These are phyloP conservation scores for Dolichomitus sp. DNA, from an alignment of 2,888 invertebrate genomes.

Conservation along the genomic window DNA sequence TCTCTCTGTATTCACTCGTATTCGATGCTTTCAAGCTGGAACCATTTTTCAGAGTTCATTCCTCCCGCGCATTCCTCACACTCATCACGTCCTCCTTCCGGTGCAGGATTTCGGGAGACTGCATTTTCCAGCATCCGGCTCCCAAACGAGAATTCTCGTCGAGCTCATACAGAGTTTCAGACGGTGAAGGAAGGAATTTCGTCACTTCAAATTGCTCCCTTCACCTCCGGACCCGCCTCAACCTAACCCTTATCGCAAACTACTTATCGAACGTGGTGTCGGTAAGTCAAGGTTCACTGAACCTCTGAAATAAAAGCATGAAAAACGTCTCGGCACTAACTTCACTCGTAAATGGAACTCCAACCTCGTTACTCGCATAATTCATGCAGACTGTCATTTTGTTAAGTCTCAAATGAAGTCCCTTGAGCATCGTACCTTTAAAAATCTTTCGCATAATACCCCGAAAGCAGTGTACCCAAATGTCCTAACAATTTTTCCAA, in stretches of 20 bases:
- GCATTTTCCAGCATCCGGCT: conserved; percentile 19
- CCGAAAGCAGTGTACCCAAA: not conserved
- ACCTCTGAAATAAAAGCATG: not conserved
- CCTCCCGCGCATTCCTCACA: not conserved
- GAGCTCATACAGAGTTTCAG: conserved; percentile 6
- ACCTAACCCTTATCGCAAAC: not conserved
- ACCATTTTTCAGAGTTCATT: not conserved
- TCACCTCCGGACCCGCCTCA: not conserved
- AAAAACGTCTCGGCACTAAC: not conserved
- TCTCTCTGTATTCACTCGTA: not conserved
- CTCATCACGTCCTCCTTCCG: not conserved
- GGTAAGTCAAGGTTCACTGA: not conserved
- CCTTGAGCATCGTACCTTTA: not conserved
- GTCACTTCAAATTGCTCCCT: not conserved
- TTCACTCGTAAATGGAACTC: not conserved
- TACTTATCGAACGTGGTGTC: not conserved
- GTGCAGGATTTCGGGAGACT: conserved; percentile 12
- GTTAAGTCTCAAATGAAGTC: not conserved
- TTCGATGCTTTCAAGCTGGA: not conserved
- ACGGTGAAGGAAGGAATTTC: not conserved
- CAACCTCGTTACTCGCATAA: not conserved
- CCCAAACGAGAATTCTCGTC: conserved; percentile 17
- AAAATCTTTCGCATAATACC: not conserved
- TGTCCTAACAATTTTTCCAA: conserved; percentile 35
- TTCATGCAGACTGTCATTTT: not conserved